Evolutionary conservation across 2,888 invertebrate species (phyloP).

Genomic region (Dicranocentrus wangi): DNA sequence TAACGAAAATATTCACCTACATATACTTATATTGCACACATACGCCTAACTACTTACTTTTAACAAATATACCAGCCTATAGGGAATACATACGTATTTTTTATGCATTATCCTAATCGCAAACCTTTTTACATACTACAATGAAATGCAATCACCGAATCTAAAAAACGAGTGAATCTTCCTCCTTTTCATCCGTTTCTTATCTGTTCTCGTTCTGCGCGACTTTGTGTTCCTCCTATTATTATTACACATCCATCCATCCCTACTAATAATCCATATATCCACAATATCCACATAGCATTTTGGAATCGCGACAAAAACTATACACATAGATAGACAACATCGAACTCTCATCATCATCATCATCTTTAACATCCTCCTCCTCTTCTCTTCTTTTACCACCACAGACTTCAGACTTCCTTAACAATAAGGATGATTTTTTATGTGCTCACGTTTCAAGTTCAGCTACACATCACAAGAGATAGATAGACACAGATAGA

Average conservation of each 20-base stretch:
- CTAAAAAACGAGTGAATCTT: not conserved
- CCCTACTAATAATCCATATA: not conserved
- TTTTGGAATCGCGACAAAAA: too few relatives aligned
- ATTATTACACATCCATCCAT: slow-evolving; percentile 4
- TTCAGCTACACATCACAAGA: slow-evolving; percentile 15
- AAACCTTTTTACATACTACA: too few relatives aligned
- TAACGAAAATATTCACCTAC: not conserved
- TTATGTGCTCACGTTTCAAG: slow-evolving; percentile 27
- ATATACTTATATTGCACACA: not conserved
- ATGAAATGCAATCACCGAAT: not conserved
- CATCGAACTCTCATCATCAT: too few relatives aligned
- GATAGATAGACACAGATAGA: not conserved
- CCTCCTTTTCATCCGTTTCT: not conserved
- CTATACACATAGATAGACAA: too few relatives aligned
- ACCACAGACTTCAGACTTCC: too few relatives aligned
- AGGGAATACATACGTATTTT: not conserved
- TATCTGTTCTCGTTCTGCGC: not conserved
- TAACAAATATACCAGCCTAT: not conserved
- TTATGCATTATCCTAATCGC: not conserved
- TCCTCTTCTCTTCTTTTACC: too few relatives aligned
- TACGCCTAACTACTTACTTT: not conserved
- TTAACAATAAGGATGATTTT: not conserved
- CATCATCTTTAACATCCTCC: too few relatives aligned
- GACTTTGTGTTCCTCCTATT: too few relatives aligned
- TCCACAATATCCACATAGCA: too few relatives aligned